Evolutionary conservation across 2,113 vertebrate genomes (phyloP).

Genomic region (Phalacrocorax pelagicus): DNA sequence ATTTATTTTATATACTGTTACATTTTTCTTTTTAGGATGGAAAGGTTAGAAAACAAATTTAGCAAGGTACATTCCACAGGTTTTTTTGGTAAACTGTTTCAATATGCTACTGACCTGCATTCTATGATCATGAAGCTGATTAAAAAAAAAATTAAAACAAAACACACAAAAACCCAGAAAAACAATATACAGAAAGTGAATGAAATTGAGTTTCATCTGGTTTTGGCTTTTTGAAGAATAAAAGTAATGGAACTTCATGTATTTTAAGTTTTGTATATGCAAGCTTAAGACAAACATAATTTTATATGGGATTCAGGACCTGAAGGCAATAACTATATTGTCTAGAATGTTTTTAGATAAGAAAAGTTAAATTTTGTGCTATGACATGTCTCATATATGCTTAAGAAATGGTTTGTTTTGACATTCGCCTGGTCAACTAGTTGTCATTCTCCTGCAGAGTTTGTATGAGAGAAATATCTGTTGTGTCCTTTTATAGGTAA

Average conservation of each 20-base stretch:
- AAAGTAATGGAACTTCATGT: not conserved
- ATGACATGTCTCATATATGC: not conserved
- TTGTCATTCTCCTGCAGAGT: not conserved
- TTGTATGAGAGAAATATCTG: not conserved
- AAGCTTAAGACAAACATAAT: not conserved
- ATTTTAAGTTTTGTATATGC: not conserved
- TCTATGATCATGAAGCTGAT: not conserved
- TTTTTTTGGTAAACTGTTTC: rapidly evolving
- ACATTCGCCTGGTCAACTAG: not conserved
- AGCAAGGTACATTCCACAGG: not conserved
- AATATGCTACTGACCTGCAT: not conserved
- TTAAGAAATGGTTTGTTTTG: not conserved
- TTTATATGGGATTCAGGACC: not conserved
- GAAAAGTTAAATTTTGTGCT: not conserved
- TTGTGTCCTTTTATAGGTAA: not conserved
- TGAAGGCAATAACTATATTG: not conserved
- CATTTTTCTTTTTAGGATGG: not conserved
- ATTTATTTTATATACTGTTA: not conserved
- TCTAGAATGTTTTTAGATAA: not conserved
- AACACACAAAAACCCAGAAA: not conserved
- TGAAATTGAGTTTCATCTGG: not conserved
- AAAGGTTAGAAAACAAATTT: not conserved
- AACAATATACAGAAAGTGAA: not conserved
- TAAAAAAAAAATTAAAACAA: not conserved
- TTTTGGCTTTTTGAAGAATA: not conserved